Evolutionary conservation across 2,888 invertebrate genomes (phyloP).

Genomic region (Holacanthella duospinosa): DNA sequence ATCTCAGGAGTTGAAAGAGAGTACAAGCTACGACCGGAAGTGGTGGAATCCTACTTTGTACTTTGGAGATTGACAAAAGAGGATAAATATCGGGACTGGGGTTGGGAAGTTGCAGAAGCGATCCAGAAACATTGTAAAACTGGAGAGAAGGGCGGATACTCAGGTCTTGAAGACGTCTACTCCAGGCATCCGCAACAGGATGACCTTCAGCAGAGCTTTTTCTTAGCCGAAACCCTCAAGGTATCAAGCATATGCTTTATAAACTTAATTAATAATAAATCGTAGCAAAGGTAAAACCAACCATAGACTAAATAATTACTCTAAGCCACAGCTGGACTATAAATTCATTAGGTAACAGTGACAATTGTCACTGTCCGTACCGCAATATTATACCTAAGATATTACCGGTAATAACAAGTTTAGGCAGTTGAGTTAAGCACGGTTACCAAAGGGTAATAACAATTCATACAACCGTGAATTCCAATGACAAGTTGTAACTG

Average conservation of each 20-base stretch:
- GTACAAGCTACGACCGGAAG: constrained; percentile 91
- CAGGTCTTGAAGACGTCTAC: constrained; percentile 91
- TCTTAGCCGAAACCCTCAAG: constrained; percentile 96
- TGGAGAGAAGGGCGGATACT: constrained; percentile 65
- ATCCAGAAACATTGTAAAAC: constrained; percentile 79
- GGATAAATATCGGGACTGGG: constrained; percentile 93
- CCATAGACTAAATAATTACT: too few species aligned
- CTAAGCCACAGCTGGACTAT: too few species aligned
- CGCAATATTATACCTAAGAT: too few species aligned
- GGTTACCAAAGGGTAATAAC: too few species aligned
- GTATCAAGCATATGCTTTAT: constrained; percentile 49
- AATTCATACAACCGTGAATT: too few species aligned
- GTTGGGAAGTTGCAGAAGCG: constrained; percentile 84
- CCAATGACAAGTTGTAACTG: too few species aligned
- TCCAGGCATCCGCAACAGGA: constrained; percentile 65
- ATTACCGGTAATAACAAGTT: too few species aligned
- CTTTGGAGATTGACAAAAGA: constrained; percentile 93
- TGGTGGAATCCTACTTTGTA: constrained; percentile 89
- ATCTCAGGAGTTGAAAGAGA: constrained; percentile 77
- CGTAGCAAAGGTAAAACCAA: too few species aligned
- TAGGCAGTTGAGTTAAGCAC: too few species aligned
- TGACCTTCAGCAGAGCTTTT: constrained; percentile 98
- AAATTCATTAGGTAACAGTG: too few species aligned
- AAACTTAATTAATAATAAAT: neutral
- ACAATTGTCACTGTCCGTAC: too few species aligned